phyloP scores from a whole-genome alignment of 2,888 invertebrate species.

The Xanthorhoe designata region DNA sequence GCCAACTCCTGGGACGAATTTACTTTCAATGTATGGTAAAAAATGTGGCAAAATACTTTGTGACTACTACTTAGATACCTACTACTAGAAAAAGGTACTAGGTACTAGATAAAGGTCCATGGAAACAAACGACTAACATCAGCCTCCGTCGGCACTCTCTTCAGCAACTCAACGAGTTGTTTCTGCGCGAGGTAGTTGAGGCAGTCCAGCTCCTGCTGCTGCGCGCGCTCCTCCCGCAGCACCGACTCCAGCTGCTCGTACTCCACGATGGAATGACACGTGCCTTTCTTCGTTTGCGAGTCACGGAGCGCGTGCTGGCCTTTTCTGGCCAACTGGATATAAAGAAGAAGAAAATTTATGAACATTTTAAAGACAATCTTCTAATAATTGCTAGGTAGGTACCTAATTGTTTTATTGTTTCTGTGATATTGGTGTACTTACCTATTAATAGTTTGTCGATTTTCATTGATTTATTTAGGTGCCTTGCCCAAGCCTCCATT shows the following conservation, averaged over 20 bases:
- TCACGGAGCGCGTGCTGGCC: slow-evolving; percentile 81
- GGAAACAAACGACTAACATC: slow-evolving; percentile 65
- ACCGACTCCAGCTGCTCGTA: slow-evolving; percentile 82
- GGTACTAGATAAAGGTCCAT: no score
- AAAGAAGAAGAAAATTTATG: no score
- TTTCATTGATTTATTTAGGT: no score
- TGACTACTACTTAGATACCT: no score
- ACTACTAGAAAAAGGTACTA: no score
- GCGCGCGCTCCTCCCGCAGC: slow-evolving; percentile 79
- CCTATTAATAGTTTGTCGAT: no score
- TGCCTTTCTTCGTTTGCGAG: slow-evolving; percentile 78
- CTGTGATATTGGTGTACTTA: no score
- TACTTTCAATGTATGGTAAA: no score
- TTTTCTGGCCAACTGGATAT: slow-evolving; percentile 70
- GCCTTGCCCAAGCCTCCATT: no score
- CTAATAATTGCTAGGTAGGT: no score
- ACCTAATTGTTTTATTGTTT: no score
- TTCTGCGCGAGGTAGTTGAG: slow-evolving; percentile 78
- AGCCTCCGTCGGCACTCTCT: slow-evolving; percentile 73
- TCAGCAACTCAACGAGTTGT: slow-evolving; percentile 68
- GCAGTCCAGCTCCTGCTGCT: slow-evolving; percentile 81
- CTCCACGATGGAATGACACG: slow-evolving; percentile 79
- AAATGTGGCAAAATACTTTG: background rate
- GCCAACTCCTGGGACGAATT: slow-evolving; percentile 68
- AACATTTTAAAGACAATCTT: no score